Conservation (phyloP, 2,797 vertebrate species). For the Myotis daubentonii region DNA sequence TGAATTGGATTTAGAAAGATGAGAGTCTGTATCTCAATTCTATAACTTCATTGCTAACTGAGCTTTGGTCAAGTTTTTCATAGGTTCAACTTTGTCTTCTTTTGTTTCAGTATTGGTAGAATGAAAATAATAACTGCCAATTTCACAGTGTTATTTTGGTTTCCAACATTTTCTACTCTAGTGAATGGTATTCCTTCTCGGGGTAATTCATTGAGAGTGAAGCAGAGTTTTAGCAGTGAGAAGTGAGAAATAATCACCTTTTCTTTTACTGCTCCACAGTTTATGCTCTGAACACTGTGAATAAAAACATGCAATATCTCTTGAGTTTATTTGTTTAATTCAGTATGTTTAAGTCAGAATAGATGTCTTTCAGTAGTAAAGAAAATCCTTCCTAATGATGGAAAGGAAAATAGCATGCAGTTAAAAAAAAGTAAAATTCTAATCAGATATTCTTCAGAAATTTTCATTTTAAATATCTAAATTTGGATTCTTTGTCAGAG, state of each 20-base stretch:
- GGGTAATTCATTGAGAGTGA: no score
- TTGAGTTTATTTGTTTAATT: not conserved
- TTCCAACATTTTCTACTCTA: not conserved
- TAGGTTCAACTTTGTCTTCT: not conserved
- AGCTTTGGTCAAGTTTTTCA: not conserved
- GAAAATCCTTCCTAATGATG: not conserved
- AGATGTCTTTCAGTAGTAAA: not conserved
- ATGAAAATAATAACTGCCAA: not conserved
- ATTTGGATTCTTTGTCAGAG: constrained; percentile 25
- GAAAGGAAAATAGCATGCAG: not conserved
- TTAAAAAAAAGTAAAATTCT: constrained; percentile 12
- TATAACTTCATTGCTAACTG: not conserved
- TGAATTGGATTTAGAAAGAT: not conserved
- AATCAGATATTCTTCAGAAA: not conserved
- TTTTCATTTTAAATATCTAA: constrained; percentile 32
- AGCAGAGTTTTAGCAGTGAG: not conserved
- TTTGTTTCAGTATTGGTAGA: not conserved
- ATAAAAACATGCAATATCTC: not conserved
- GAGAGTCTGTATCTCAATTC: not conserved
- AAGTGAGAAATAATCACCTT: not conserved
- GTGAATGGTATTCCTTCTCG: not conserved
- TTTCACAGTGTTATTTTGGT: not conserved
- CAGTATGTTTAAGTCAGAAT: constrained; percentile 36
- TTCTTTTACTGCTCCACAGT: not conserved
- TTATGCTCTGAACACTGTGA: not conserved